These are phyloP conservation scores for Stercorarius parasiticus DNA, from an alignment of 2,113 vertebrate species.

Conservation along the genomic window DNA sequence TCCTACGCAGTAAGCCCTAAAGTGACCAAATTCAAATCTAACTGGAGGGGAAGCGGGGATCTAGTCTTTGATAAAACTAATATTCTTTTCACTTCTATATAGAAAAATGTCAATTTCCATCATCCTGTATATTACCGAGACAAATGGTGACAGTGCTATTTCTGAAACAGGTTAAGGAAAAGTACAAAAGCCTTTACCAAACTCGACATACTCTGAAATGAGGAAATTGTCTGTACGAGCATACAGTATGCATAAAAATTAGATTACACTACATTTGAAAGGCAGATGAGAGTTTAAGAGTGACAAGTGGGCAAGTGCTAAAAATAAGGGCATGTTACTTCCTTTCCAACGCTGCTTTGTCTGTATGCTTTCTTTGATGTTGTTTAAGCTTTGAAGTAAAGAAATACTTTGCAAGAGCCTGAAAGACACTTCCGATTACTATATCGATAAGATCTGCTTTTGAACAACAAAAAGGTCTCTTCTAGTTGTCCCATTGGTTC, in stretches of 20 bases:
- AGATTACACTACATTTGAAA: constrained; percentile 65
- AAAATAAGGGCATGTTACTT: constrained; percentile 63
- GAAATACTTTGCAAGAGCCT: neutral
- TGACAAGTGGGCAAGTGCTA: constrained; percentile 65
- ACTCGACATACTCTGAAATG: constrained; percentile 12
- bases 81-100: constrained; percentile 46
- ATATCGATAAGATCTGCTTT: neutral
- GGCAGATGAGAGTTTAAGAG: constrained; percentile 62
- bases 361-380: constrained; percentile 27
- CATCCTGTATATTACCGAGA: neutral
- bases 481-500: neutral
- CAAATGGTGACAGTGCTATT: constrained; percentile 55
- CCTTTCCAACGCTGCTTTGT: constrained; percentile 48
- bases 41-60: constrained; percentile 28
- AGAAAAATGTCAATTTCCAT: constrained; percentile 59
- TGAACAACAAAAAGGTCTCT: neutral
- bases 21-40: constrained; percentile 56
- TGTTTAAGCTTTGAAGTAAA: constrained; percentile 40
- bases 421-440: constrained; percentile 4
- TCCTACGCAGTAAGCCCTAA: constrained; percentile 27
- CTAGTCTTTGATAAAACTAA: constrained; percentile 54
- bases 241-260: constrained; percentile 66
- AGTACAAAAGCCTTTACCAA: constrained; percentile 54
- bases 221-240: constrained; percentile 51
- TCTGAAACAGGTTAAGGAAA: constrained; percentile 64